Percentiles rank a stretch among this genome's conserved stretches.
Evolutionary conservation across 1,140 invertebrate genomes (phyloP).

Genomic region (Chironomus tepperi): DNA sequence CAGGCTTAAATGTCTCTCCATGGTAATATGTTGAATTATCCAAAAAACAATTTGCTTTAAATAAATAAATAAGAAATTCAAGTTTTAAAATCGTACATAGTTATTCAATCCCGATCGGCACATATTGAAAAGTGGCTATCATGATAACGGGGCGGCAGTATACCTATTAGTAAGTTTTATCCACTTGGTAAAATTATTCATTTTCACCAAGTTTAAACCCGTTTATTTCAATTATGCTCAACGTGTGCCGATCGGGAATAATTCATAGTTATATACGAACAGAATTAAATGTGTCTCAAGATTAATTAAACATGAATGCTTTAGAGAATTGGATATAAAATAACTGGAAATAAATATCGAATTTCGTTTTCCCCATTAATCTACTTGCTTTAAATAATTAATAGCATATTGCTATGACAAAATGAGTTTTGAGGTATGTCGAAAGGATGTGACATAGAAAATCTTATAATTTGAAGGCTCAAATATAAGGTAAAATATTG

Average conservation of each 20-base stretch:
- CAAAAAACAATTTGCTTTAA: conserved; percentile 44
- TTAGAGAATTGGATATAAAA: background rate
- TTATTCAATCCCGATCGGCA: too few relatives aligned
- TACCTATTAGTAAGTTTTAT: too few relatives aligned
- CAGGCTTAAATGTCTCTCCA: conserved; percentile 54
- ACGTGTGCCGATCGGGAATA: too few relatives aligned
- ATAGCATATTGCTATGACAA: background rate
- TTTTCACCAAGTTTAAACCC: too few relatives aligned
- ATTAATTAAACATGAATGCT: conserved; percentile 2
- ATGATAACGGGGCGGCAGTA: too few relatives aligned
- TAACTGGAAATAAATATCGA: background rate
- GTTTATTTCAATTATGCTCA: too few relatives aligned
- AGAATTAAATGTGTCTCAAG: background rate
- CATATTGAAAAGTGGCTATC: too few relatives aligned
- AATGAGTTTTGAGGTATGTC: background rate
- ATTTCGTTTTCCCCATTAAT: conserved; percentile 8
- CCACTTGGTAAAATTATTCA: too few relatives aligned
- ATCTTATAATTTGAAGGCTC: too few relatives aligned
- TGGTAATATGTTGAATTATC: conserved; percentile 52
- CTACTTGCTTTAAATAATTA: background rate
- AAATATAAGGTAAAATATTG: too few relatives aligned
- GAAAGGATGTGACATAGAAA: too few relatives aligned
- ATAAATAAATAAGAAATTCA: conserved; percentile 16
- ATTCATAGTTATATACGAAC: too few relatives aligned
- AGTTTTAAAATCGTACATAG: background rate